These are phyloP conservation scores for Polydrusus tereticollis DNA, from an alignment of 2,888 invertebrate genomes.

Conservation along the genomic window DNA sequence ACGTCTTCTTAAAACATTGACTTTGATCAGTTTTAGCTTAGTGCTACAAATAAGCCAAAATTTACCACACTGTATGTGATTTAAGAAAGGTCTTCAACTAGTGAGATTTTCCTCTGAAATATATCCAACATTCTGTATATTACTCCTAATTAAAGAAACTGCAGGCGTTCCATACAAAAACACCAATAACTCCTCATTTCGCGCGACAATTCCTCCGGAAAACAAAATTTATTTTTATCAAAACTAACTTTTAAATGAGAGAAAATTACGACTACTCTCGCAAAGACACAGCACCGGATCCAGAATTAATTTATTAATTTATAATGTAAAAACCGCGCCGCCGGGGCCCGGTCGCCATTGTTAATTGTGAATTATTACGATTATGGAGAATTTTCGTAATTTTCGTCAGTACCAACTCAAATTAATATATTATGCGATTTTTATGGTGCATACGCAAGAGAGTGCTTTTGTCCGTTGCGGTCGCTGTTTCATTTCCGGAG, in stretches of 20 bases:
- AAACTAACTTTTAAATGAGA: constrained; percentile 63
- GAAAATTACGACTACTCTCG: constrained; percentile 63
- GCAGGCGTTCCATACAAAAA: too few relatives aligned
- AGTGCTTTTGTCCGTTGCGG: constrained; percentile 22
- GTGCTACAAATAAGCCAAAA: too few relatives aligned
- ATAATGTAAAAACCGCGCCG: constrained; percentile 27
- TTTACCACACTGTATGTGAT: too few relatives aligned
- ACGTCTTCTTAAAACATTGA: too few relatives aligned
- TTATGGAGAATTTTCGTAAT: constrained; percentile 24
- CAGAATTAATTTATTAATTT: constrained; percentile 33
- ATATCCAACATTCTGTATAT: too few relatives aligned
- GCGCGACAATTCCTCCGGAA: constrained; percentile 15
- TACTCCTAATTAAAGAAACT: too few relatives aligned
- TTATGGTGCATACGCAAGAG: constrained; percentile 31
- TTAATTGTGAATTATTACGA: constrained; percentile 36
- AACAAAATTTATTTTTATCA: constrained; percentile 43
- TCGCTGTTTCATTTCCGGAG: constrained; percentile 12
- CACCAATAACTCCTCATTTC: neutral
- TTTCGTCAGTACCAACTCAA: constrained; percentile 34
- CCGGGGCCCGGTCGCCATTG: constrained; percentile 17
- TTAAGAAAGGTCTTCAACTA: too few relatives aligned
- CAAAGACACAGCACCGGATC: constrained; percentile 25
- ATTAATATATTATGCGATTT: constrained; percentile 41
- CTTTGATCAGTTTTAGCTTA: too few relatives aligned
- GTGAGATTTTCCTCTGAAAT: too few relatives aligned